Conservation (phyloP, 2,797 vertebrate genomes). For the Onychomys leucogaster region DNA sequence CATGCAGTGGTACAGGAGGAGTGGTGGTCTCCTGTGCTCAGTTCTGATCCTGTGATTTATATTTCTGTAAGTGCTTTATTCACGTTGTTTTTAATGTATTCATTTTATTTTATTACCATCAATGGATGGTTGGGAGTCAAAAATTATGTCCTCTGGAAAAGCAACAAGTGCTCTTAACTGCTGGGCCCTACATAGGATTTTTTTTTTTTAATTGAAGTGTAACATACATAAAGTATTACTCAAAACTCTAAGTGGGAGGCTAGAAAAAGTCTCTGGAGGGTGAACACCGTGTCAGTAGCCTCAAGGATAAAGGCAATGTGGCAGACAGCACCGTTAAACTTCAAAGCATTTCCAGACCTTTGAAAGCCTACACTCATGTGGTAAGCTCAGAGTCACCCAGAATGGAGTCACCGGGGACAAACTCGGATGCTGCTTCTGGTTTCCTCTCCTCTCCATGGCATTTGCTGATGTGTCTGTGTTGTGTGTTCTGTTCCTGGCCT, state of each 20-base stretch:
- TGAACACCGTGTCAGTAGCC: not conserved
- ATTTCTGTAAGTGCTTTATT: not conserved
- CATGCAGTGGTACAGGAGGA: rapidly evolving
- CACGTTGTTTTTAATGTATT: not conserved
- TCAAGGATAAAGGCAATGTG: not conserved
- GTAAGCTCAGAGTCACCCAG: not conserved
- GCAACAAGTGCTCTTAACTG: not conserved
- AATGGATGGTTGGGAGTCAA: not conserved
- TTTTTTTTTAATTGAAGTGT: not conserved
- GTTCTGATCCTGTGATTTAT: not conserved
- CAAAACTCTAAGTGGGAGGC: not conserved
- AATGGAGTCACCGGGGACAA: not conserved
- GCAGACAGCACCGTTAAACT: not conserved
- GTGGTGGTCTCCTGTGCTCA: not conserved
- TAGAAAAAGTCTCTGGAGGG: not conserved
- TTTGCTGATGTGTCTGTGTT: not conserved
- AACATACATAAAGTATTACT: not conserved
- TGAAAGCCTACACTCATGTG: not conserved
- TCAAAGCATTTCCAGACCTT: not conserved
- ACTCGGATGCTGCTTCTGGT: not conserved
- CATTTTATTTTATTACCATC: not conserved
- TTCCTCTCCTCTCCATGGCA: not conserved
- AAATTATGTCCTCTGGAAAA: not conserved
- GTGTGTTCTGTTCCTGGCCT: not conserved
- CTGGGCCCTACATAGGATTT: not conserved